phyloP scores from a whole-genome alignment of 2,888 invertebrate genomes.

The Syritta pipiens region DNA sequence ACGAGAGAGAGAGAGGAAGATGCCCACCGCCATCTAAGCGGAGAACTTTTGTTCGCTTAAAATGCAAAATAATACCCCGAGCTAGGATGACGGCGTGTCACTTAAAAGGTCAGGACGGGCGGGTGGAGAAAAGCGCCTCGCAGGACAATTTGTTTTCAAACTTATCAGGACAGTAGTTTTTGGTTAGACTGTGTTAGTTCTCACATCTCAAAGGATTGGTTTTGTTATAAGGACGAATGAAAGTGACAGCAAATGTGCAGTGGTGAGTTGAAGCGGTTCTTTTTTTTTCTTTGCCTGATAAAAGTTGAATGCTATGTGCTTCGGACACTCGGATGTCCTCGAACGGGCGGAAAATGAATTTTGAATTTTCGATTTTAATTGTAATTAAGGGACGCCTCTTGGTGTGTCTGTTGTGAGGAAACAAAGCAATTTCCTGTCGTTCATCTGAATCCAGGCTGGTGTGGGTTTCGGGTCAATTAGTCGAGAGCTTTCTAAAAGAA shows the following conservation, averaged over 20 bases:
- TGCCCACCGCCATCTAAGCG: neutral
- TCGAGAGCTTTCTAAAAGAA: too few relatives aligned
- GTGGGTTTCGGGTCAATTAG: too few relatives aligned
- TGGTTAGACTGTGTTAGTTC: neutral
- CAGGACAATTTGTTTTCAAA: neutral
- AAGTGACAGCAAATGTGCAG: neutral
- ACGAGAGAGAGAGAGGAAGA: neutral
- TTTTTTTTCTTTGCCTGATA: neutral
- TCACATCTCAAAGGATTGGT: constrained; percentile 4
- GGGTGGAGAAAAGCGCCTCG: too few relatives aligned
- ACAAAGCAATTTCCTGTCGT: neutral
- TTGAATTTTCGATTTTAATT: neutral
- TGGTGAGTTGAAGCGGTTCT: neutral
- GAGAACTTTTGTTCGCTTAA: constrained; percentile 31
- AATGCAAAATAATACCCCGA: constrained; percentile 31
- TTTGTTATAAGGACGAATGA: neutral
- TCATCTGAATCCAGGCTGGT: too few relatives aligned
- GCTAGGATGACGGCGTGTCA: neutral
- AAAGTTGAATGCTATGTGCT: neutral
- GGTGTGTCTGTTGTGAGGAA: neutral
- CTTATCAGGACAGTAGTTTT: constrained; percentile 13
- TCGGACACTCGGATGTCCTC: neutral
- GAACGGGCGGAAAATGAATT: neutral
- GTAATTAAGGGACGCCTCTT: neutral
- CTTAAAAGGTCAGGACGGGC: constrained; percentile 13